Conservation (phyloP, 2,888 invertebrate genomes). For the Notodonta ziczac region DNA sequence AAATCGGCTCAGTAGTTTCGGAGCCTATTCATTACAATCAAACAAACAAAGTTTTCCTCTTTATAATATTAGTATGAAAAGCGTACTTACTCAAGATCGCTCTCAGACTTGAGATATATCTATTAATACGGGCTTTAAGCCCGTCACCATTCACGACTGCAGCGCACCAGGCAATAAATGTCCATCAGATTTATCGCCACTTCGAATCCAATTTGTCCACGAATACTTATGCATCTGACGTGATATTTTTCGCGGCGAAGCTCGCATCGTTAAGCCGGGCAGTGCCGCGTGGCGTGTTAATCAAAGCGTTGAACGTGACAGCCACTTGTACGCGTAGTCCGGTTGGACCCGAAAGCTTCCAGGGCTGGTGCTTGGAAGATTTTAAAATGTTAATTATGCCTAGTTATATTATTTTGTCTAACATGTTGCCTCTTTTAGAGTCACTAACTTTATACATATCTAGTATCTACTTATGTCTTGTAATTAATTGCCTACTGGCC, state of each 20-base stretch:
- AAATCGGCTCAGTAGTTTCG: no score
- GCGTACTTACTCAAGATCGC: no score
- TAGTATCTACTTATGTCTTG: no score
- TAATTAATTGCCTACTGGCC: no score
- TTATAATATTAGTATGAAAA: no score
- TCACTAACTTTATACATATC: no score
- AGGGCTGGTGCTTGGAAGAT: constrained; percentile 49
- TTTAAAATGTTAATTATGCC: neutral
- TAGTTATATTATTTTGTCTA: no score
- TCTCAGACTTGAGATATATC: neutral
- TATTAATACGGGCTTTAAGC: neutral
- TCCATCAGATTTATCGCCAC: constrained; percentile 18
- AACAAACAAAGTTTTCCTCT: no score
- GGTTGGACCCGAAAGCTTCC: constrained; percentile 26
- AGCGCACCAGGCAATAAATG: constrained; percentile 16
- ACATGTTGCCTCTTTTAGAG: no score
- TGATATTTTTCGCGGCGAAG: constrained; percentile 62
- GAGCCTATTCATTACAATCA: no score
- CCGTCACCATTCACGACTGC: neutral
- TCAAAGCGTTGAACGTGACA: constrained; percentile 62
- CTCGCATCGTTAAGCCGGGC: constrained; percentile 8
- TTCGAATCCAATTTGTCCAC: constrained; percentile 59
- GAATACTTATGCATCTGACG: constrained; percentile 41
- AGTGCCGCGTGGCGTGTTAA: constrained; percentile 30
- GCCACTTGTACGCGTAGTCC: constrained; percentile 50